Conservation (phyloP, 1,140 invertebrate genomes). For the Temnothorax nylanderi region DNA sequence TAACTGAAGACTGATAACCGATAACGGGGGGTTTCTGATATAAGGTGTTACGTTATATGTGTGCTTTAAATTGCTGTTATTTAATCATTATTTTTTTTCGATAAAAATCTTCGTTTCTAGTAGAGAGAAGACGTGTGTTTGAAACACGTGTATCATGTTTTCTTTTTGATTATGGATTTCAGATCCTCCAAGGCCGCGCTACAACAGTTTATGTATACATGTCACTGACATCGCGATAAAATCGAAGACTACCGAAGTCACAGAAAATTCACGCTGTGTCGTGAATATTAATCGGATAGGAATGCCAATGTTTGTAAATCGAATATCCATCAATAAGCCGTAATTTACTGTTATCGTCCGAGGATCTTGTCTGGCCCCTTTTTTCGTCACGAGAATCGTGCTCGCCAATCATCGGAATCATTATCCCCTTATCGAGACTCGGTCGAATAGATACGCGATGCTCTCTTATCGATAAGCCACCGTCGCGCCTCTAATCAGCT, state of each 20-base stretch:
- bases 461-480: constrained; percentile 44
- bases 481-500: constrained; percentile 5
- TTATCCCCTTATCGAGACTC: constrained; percentile 41
- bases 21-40: neutral
- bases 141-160: neutral
- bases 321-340: neutral
- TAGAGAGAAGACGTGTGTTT: neutral
- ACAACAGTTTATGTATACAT: neutral
- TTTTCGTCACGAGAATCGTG: neutral
- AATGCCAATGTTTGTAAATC: neutral
- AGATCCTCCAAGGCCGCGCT: neutral
- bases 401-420: constrained; percentile 28
- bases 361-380: neutral
- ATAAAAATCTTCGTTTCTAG: neutral
- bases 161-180: neutral
- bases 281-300: constrained; percentile 25
- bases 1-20: neutral
- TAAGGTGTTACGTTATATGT: neutral
- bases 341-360: neutral
- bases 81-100: neutral
- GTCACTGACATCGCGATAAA: neutral
- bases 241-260: neutral
- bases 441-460: constrained; percentile 32
- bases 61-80: neutral
- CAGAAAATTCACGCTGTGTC: neutral